These are phyloP conservation scores for Apotomis capreana DNA, from an alignment of 2,888 invertebrate species.

Conservation along the genomic window DNA sequence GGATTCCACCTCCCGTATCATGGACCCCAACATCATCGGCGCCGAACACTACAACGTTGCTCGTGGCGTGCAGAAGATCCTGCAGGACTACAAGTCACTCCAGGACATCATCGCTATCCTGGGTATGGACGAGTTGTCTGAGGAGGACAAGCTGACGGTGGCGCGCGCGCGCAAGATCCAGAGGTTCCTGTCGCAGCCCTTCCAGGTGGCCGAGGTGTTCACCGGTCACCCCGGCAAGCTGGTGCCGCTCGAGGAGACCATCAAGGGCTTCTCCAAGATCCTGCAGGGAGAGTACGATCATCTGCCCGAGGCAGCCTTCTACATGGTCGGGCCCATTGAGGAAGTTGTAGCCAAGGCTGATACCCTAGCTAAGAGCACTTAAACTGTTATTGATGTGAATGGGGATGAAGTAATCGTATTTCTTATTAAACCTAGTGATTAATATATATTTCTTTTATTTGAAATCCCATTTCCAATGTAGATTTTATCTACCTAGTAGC, in stretches of 20 bases:
- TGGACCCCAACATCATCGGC: slow-evolving; percentile 96
- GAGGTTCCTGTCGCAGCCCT: slow-evolving; percentile 96
- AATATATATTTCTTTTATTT: slow-evolving; percentile 20
- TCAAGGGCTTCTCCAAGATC: slow-evolving; percentile 93
- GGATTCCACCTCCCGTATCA: slow-evolving; percentile 96
- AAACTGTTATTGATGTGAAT: slow-evolving; percentile 52
- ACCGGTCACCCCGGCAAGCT: slow-evolving; percentile 96
- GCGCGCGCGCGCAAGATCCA: slow-evolving; percentile 97
- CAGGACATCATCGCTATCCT: slow-evolving; percentile 96
- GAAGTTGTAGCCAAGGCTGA: slow-evolving; percentile 94
- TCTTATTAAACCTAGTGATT: slow-evolving; percentile 65
- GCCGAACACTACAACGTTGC: slow-evolving; percentile 94
- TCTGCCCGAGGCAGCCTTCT: slow-evolving; percentile 94
- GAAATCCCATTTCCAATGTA: background rate
- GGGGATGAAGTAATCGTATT: slow-evolving; percentile 59
- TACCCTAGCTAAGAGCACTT: slow-evolving; percentile 87
- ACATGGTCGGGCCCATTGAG: slow-evolving; percentile 96
- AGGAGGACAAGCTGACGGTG: slow-evolving; percentile 97
- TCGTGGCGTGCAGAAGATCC: slow-evolving; percentile 95
- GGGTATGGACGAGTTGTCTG: slow-evolving; percentile 93
- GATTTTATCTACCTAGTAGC: background rate
- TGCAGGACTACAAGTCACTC: slow-evolving; percentile 91
- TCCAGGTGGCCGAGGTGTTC: slow-evolving; percentile 96
- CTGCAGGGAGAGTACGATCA: slow-evolving; percentile 91
- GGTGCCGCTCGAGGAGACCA: slow-evolving; percentile 93